phyloP scores from a whole-genome alignment of 1,140 invertebrate species.

The Epicauta chinensis region DNA sequence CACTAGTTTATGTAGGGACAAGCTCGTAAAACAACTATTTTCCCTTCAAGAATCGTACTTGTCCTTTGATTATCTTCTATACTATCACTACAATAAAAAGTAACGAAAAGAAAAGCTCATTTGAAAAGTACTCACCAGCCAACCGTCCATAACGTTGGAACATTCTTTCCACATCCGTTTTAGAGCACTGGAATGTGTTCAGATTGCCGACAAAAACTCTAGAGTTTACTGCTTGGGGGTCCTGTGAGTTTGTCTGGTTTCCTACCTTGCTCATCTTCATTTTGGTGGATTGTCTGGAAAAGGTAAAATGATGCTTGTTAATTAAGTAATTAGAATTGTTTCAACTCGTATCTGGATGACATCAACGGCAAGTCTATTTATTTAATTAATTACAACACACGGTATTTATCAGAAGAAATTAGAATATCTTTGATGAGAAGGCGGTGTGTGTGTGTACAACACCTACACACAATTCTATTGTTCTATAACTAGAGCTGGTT shows the following conservation, averaged over 20 bases:
- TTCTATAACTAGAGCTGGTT: too few relatives aligned
- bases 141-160: slow-evolving; percentile 80
- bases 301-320: slow-evolving; percentile 12
- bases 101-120: not conserved
- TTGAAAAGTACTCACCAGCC: slow-evolving; percentile 53
- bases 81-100: too few relatives aligned
- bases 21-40: too few relatives aligned
- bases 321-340: slow-evolving; percentile 2
- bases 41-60: too few relatives aligned
- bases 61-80: too few relatives aligned
- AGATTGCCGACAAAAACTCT: slow-evolving; percentile 85
- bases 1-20: too few relatives aligned
- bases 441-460: too few relatives aligned
- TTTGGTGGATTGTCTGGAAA: slow-evolving; percentile 39
- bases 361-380: not conserved
- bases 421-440: not conserved
- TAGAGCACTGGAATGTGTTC: slow-evolving; percentile 83
- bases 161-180: slow-evolving; percentile 82
- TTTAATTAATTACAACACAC: not conserved
- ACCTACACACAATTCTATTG: too few relatives aligned
- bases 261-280: slow-evolving; percentile 80
- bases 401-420: not conserved
- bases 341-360: not conserved
- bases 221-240: slow-evolving; percentile 81
- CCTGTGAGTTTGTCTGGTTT: slow-evolving; percentile 81